Conservation (phyloP, 2,113 vertebrate genomes). For the Ctenomys sociabilis region DNA sequence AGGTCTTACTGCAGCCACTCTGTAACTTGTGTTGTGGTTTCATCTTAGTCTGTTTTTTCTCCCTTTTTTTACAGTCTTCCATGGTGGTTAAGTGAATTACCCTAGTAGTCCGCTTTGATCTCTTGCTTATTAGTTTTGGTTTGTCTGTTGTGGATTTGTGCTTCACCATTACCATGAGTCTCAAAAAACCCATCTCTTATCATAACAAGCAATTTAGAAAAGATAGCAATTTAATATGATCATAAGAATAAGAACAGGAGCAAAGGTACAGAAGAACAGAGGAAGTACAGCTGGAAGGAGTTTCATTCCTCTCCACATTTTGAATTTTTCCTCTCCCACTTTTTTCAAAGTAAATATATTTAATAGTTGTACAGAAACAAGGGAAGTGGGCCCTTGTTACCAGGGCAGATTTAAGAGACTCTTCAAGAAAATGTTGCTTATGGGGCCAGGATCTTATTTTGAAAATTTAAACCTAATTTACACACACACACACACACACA, state of each 20-base stretch:
- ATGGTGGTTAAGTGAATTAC: background rate
- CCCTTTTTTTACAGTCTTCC: background rate
- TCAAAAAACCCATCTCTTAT: background rate
- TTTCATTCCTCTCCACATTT: background rate
- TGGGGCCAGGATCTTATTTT: too few relatives aligned
- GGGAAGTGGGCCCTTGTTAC: too few relatives aligned
- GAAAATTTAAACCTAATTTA: too few relatives aligned
- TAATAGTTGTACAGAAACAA: too few relatives aligned
- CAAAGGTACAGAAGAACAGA: background rate
- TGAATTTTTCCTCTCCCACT: background rate
- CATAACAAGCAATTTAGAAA: background rate
- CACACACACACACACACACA: too few relatives aligned
- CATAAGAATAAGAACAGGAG: background rate
- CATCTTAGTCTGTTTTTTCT: background rate
- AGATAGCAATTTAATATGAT: background rate
- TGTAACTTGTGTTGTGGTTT: background rate
- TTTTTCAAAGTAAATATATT: too few relatives aligned
- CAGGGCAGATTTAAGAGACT: too few relatives aligned
- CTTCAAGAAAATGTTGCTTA: too few relatives aligned
- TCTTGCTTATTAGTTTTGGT: background rate
- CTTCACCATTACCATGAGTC: background rate
- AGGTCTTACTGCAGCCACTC: background rate
- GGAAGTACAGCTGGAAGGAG: background rate
- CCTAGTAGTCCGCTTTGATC: background rate
- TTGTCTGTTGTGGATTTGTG: background rate